phyloP scores from a whole-genome alignment of 1,140 invertebrate genomes.

The Drosophila nigromelanica region DNA sequence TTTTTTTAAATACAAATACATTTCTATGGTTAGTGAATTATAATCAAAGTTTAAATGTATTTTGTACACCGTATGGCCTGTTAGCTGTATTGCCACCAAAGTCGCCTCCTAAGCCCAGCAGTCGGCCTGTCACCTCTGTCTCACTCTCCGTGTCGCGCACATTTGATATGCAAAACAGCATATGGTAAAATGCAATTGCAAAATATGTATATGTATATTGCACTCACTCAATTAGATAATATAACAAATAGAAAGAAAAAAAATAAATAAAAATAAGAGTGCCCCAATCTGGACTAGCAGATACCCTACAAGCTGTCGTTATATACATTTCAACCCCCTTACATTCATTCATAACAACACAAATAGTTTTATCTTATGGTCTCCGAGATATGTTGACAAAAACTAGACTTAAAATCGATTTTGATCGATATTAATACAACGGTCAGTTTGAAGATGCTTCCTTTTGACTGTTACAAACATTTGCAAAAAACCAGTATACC shows the following conservation, averaged over 20 bases:
- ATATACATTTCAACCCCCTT: too few species aligned
- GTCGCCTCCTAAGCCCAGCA: too few species aligned
- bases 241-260: conserved; percentile 54
- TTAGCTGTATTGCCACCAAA: too few species aligned
- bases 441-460: not conserved
- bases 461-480: not conserved
- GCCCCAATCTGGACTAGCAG: not conserved
- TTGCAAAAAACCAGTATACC: not conserved
- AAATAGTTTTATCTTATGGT: too few species aligned
- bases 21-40: too few species aligned
- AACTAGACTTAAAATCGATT: too few species aligned
- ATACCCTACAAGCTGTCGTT: not conserved
- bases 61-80: too few species aligned
- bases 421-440: not conserved
- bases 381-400: too few species aligned
- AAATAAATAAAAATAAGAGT: not conserved
- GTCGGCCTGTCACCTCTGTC: not conserved
- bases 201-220: conserved; percentile 43
- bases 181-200: conserved; percentile 9
- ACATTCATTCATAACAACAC: too few species aligned
- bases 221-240: conserved; percentile 61
- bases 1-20: too few species aligned
- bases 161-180: conserved; percentile 27
- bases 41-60: too few species aligned
- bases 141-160: conserved; percentile 1